Evolutionary conservation across 2,113 vertebrate species (phyloP).

Genomic region (Pachycephala philippinensis): DNA sequence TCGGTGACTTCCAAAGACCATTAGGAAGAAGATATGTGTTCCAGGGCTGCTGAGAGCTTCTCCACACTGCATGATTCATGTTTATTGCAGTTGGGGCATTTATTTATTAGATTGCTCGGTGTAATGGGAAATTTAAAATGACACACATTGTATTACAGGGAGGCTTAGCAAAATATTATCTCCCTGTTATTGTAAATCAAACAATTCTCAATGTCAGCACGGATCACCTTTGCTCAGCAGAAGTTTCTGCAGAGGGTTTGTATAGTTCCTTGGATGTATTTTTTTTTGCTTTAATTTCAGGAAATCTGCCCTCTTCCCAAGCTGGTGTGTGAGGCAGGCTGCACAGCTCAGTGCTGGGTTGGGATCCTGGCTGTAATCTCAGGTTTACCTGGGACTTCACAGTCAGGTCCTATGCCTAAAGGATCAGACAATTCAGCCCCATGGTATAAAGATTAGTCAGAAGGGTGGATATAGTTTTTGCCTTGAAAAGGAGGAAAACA

Average conservation of each 20-base stretch:
- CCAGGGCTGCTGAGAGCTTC: constrained; percentile 39
- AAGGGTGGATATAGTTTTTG: neutral
- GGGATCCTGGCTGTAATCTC: neutral
- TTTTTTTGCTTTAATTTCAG: neutral
- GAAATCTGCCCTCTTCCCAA: neutral
- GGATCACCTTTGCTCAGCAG: constrained; percentile 42
- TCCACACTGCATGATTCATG: constrained; percentile 56
- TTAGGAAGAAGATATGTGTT: constrained; percentile 41
- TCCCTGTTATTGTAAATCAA: constrained; percentile 64
- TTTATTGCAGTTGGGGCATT: constrained; percentile 56
- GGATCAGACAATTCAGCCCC: neutral
- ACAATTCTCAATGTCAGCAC: constrained; percentile 64
- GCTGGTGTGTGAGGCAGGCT: neutral
- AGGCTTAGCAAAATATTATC: constrained; percentile 70
- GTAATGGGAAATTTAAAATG: constrained; percentile 67
- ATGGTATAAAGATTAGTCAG: neutral
- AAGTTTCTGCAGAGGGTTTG: constrained; percentile 5
- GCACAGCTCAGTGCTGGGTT: neutral
- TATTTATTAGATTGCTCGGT: constrained; percentile 63
- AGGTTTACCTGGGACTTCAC: neutral
- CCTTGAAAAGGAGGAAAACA: neutral
- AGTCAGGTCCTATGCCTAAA: neutral
- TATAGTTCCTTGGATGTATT: neutral
- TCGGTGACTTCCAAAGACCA: constrained; percentile 39
- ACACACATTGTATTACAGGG: constrained; percentile 61